A percentile compares a stretch with the other conserved stretches of the same genome.
These are phyloP conservation scores for Hydrotaea cyrtoneurina DNA, from an alignment of 2,888 invertebrate species.

Conservation along the genomic window DNA sequence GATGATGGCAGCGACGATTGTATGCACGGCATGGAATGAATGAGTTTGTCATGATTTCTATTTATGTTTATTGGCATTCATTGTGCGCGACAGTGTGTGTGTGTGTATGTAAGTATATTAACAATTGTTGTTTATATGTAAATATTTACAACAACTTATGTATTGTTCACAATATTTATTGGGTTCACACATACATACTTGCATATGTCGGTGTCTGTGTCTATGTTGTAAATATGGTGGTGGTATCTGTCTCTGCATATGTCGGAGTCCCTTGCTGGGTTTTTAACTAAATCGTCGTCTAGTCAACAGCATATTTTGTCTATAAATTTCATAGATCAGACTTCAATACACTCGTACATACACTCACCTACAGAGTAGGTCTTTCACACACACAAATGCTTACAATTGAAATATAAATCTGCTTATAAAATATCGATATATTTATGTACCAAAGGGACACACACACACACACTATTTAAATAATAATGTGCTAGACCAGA, in stretches of 20 bases:
- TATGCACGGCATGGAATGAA: constrained; percentile 36
- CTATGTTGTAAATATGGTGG: too few relatives aligned
- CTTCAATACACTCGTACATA: neutral
- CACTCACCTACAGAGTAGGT: neutral
- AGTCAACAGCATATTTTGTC: constrained; percentile 57
- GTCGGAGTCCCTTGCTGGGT: neutral
- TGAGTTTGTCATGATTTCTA: constrained; percentile 57
- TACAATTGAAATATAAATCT: constrained; percentile 11
- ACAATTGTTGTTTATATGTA: neutral
- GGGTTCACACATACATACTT: neutral
- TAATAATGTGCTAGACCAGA: neutral
- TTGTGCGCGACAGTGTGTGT: constrained; percentile 14
- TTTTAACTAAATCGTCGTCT: constrained; percentile 49
- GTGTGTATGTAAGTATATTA: neutral
- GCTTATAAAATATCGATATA: constrained; percentile 5
- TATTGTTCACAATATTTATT: neutral
- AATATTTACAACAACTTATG: neutral
- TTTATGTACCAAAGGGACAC: neutral
- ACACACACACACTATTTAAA: neutral
- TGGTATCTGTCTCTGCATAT: neutral
- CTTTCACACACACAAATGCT: neutral
- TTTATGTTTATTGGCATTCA: constrained; percentile 57
- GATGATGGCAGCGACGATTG: neutral
- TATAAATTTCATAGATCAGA: constrained; percentile 45
- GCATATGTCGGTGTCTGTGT: neutral